A percentile compares a stretch with the other conserved stretches of the same genome.
Evolutionary conservation across 1,140 invertebrate genomes (phyloP).

Genomic region (Papilio xuthus): DNA sequence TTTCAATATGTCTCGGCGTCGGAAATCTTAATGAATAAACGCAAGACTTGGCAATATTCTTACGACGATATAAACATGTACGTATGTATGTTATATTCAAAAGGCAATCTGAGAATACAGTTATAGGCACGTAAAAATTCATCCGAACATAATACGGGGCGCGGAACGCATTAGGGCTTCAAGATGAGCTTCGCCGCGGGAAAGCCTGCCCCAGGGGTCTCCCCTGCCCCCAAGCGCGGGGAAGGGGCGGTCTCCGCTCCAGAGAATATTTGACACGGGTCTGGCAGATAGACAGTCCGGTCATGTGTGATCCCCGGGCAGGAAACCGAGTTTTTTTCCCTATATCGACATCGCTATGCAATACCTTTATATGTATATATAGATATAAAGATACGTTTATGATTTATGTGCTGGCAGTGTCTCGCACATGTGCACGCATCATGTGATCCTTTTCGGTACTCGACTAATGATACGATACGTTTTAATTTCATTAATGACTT

Average conservation of each 20-base stretch:
- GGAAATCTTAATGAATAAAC: conserved; percentile 73
- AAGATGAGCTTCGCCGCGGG: conserved; percentile 80
- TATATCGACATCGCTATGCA: conserved; percentile 70
- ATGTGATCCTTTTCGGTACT: conserved; percentile 65
- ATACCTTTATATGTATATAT: conserved; percentile 63
- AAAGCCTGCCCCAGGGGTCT: conserved; percentile 74
- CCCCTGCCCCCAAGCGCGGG: conserved; percentile 59
- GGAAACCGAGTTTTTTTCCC: conserved; percentile 79
- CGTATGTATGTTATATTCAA: conserved; percentile 57
- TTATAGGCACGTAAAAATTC: conserved; percentile 66
- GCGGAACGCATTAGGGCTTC: conserved; percentile 75
- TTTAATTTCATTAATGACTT: conserved; percentile 58
- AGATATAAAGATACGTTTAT: conserved; percentile 71
- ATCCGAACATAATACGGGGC: conserved; percentile 66
- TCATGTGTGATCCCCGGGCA: conserved; percentile 79
- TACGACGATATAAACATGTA: conserved; percentile 16
- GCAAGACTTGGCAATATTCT: conserved; percentile 30
- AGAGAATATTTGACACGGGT: conserved; percentile 82
- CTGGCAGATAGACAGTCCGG: conserved; percentile 81
- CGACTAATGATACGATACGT: conserved; percentile 57
- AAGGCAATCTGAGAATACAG: conserved; percentile 37
- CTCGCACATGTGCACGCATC: conserved; percentile 73
- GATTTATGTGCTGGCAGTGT: conserved; percentile 70
- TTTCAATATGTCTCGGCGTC: conserved; percentile 68
- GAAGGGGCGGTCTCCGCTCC: conserved; percentile 75